phyloP scores from a whole-genome alignment of 2,888 invertebrate species.

The Eurytoma californica region DNA sequence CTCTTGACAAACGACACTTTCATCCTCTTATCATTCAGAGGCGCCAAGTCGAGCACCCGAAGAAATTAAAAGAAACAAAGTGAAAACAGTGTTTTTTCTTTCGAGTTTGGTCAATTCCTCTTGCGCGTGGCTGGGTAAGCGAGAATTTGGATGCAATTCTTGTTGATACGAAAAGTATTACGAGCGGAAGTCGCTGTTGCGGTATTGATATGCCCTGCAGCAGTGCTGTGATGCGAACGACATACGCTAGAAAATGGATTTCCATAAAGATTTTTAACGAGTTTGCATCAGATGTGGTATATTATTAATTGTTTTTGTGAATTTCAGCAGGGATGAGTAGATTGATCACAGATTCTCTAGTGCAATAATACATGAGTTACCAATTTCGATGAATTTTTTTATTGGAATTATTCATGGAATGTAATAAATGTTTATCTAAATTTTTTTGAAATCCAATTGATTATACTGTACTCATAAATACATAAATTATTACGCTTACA shows the following conservation, averaged over 20 bases:
- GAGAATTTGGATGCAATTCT: neutral
- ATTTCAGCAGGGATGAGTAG: no score
- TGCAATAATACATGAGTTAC: no score
- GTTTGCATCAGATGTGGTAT: no score
- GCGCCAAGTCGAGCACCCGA: neutral
- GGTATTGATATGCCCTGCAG: neutral
- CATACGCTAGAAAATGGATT: neutral
- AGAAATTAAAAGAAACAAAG: slow-evolving; percentile 3
- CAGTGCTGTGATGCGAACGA: neutral
- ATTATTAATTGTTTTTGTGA: no score
- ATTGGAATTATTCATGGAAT: no score
- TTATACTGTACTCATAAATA: no score
- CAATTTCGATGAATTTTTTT: no score
- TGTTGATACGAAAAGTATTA: neutral
- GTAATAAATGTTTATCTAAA: no score
- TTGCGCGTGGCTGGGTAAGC: neutral
- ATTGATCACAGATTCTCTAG: no score
- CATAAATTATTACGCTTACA: no score
- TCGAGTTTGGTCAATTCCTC: neutral
- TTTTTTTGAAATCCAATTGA: no score
- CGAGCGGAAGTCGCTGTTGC: neutral
- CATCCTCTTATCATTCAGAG: slow-evolving; percentile 41
- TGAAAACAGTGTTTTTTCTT: neutral
- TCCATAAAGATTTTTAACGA: slow-evolving; percentile 5
- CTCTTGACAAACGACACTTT: slow-evolving; percentile 40